phyloP scores from a whole-genome alignment of 2,888 invertebrate species.

The Neocrepidodera transversa region DNA sequence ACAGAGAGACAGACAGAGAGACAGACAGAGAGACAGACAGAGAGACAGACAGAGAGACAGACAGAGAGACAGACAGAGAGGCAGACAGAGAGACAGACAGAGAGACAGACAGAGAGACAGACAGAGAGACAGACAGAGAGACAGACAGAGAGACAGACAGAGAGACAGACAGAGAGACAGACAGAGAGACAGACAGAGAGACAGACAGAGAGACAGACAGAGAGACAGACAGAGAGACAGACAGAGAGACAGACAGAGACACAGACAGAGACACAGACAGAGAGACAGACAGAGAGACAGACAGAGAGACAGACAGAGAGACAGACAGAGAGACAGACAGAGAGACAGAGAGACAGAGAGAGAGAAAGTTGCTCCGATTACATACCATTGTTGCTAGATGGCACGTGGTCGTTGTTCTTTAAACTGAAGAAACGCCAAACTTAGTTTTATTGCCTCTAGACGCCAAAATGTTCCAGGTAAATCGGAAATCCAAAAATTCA shows the following conservation, averaged over 20 bases:
- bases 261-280: not conserved
- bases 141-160: not conserved
- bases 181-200: conserved; percentile 2
- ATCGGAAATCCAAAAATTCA: too few species aligned
- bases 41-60: conserved; percentile 1
- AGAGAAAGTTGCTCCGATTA: too few species aligned
- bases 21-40: conserved; percentile 32
- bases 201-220: conserved; percentile 5
- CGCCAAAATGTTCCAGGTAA: too few species aligned
- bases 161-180: not conserved
- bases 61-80: too few species aligned
- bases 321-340: not conserved
- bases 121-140: not conserved
- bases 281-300: not conserved
- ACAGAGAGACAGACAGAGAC: not conserved
- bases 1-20: conserved; percentile 31
- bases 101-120: not conserved
- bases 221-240: not conserved
- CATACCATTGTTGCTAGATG: too few species aligned
- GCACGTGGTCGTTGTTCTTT: too few species aligned
- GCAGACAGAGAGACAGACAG: too few species aligned
- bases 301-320: not conserved
- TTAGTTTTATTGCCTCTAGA: too few species aligned
- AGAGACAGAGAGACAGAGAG: not conserved
- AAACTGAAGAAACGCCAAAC: too few species aligned